Percentiles rank a stretch among this genome's conserved stretches.
These are phyloP conservation scores for Fringilla coelebs DNA, from an alignment of 2,797 vertebrate genomes.

Conservation along the genomic window DNA sequence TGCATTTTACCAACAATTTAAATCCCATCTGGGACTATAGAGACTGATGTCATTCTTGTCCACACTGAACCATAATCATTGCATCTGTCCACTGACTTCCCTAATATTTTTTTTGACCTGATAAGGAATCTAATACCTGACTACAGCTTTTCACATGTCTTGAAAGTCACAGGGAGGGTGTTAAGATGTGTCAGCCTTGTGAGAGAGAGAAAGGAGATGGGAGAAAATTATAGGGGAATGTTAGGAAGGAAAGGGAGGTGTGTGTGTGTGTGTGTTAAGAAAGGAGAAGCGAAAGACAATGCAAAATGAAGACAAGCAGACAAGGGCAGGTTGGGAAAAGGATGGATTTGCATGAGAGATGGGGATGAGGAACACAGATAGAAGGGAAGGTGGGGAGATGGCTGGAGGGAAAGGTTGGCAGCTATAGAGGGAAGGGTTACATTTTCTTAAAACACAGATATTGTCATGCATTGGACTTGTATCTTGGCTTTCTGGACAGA, in stretches of 20 bases:
- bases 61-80: neutral
- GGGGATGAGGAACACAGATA: neutral
- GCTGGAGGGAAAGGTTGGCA: neutral
- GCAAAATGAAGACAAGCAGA: neutral
- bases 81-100: neutral
- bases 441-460: neutral
- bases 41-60: neutral
- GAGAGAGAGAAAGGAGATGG: neutral
- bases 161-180: neutral
- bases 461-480: neutral
- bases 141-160: neutral
- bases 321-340: neutral
- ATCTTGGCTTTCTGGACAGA: neutral
- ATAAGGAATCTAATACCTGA: neutral
- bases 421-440: neutral
- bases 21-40: neutral
- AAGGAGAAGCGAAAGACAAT: rapidly evolving
- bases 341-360: neutral
- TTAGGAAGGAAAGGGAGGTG: neutral
- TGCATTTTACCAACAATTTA: slow-evolving; percentile 5
- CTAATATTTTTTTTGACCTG: slow-evolving; percentile 23
- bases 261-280: neutral
- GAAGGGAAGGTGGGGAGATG: neutral
- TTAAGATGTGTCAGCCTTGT: neutral
- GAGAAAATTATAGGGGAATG: neutral